These are phyloP conservation scores for Glomeris marginata DNA, from an alignment of 2,888 invertebrate species.

Conservation along the genomic window DNA sequence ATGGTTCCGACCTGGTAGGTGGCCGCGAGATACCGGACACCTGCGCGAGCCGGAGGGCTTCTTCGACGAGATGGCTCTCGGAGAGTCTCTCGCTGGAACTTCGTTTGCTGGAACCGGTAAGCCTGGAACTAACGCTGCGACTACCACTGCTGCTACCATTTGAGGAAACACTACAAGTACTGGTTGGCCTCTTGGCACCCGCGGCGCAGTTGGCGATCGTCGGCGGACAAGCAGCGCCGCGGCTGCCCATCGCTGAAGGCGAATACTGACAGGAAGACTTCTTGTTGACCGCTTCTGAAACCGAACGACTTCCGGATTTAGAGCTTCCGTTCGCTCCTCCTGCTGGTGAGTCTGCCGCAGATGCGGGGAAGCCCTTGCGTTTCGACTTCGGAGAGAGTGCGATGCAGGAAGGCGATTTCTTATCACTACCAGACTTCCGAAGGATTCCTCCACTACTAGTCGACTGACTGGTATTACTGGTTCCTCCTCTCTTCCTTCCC, in stretches of 20 bases:
- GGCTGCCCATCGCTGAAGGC: background rate
- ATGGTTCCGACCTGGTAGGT: conserved; percentile 5
- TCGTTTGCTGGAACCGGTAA: conserved; percentile 11
- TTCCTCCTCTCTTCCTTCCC: conserved; percentile 4
- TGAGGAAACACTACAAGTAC: conserved; percentile 26
- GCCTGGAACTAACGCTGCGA: conserved; percentile 17
- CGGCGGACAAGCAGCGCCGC: no score
- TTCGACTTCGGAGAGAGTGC: conserved; percentile 14
- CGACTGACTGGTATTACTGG: background rate
- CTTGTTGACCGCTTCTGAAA: no score
- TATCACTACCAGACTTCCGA: conserved; percentile 11
- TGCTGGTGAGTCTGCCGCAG: background rate
- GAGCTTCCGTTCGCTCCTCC: background rate
- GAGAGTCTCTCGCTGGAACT: conserved; percentile 15
- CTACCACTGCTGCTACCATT: conserved; percentile 26
- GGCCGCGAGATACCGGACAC: conserved; percentile 13
- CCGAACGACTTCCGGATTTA: no score
- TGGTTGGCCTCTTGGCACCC: conserved; percentile 23
- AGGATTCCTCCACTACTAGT: conserved; percentile 4
- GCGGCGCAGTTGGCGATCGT: background rate
- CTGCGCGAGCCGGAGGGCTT: conserved; percentile 3
- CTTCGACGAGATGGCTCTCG: conserved; percentile 6
- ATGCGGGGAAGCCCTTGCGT: conserved; percentile 4
- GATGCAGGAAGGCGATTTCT: background rate
- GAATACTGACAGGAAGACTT: no score